These are phyloP conservation scores for Tursiops truncatus DNA, from an alignment of 2,113 vertebrate genomes.

Conservation along the genomic window DNA sequence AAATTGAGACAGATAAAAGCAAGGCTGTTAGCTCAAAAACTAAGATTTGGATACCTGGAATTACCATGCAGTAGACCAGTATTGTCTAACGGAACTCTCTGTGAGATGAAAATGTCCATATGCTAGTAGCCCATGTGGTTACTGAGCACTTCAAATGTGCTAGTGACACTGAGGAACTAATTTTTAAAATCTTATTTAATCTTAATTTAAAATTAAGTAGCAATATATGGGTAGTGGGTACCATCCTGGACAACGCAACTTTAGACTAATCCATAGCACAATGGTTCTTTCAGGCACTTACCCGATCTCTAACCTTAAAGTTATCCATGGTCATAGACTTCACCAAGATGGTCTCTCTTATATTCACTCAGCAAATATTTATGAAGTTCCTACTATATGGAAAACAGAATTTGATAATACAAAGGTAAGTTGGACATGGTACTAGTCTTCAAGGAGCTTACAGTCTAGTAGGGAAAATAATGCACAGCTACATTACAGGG, in stretches of 20 bases:
- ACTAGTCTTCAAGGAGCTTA: neutral
- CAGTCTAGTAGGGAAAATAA: neutral
- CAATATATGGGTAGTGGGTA: neutral
- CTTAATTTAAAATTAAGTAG: neutral
- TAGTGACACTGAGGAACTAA: neutral
- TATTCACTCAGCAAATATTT: neutral
- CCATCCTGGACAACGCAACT: neutral
- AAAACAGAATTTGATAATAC: neutral
- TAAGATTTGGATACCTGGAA: neutral
- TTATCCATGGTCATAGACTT: neutral
- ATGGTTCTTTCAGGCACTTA: neutral
- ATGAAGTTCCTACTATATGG: neutral
- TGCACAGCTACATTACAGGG: neutral
- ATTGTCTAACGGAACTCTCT: neutral
- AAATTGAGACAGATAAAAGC: neutral
- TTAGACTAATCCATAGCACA: neutral
- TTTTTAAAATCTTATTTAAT: neutral
- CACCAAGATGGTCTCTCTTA: neutral
- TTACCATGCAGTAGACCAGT: too few relatives aligned
- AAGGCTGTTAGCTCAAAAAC: neutral
- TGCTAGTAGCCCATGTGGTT: neutral
- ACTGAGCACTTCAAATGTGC: neutral
- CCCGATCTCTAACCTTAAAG: neutral
- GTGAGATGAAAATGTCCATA: neutral
- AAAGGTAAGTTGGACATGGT: neutral